Evolutionary conservation across 53 echinoderm and acorn worm species (phyloP).

Genomic region (Actinopyga echinites): DNA sequence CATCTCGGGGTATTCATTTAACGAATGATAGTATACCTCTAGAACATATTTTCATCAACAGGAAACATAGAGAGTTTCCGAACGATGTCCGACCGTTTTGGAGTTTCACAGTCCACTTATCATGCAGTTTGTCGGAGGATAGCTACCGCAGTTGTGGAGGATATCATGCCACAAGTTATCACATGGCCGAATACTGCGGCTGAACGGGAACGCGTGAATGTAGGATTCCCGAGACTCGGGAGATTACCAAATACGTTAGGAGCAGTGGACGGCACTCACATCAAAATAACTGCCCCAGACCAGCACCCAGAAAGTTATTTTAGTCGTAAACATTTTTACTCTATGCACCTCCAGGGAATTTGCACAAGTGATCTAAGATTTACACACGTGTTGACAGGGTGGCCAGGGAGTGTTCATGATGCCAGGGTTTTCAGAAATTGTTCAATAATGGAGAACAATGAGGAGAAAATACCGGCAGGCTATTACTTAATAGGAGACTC

Average conservation of each 20-base stretch:
- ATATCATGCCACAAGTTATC: constrained; percentile 20
- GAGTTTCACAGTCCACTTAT: not conserved
- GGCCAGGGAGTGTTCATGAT: constrained; percentile 45
- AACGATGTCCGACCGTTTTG: not conserved
- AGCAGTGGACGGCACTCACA: constrained; percentile 28
- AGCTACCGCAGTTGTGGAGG: not conserved
- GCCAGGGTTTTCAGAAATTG: constrained; percentile 33
- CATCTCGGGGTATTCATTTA: too few relatives aligned
- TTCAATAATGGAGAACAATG: not conserved
- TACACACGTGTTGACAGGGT: constrained; percentile 36
- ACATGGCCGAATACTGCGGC: not conserved
- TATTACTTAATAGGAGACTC: constrained; percentile 40
- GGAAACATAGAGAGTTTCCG: not conserved
- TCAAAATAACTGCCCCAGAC: constrained; percentile 29
- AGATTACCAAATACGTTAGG: constrained; percentile 24
- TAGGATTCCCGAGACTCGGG: not conserved
- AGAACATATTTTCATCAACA: not conserved
- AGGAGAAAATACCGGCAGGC: constrained; percentile 8
- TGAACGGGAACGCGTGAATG: not conserved
- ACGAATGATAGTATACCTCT: too few relatives aligned
- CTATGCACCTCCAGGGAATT: constrained; percentile 44
- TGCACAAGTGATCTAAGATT: constrained; percentile 40
- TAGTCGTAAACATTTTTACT: constrained; percentile 19
- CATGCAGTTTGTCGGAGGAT: constrained; percentile 1
- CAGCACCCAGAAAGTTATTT: constrained; percentile 17